Evolutionary conservation across 2,797 vertebrate genomes (phyloP).

Genomic region (Thunnus albacares): DNA sequence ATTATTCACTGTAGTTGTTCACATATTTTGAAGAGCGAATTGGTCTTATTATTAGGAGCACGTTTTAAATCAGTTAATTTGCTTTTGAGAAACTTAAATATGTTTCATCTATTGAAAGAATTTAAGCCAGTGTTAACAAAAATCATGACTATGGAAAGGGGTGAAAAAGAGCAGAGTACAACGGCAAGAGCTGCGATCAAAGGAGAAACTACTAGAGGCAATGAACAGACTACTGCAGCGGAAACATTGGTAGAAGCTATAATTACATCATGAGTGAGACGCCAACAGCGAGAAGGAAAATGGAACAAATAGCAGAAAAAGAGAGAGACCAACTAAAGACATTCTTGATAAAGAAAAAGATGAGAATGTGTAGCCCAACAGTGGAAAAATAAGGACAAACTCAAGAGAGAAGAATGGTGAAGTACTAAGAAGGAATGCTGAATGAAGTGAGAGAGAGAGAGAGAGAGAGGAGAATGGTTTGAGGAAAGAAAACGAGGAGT

Average conservation of each 20-base stretch:
- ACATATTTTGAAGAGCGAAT: no score
- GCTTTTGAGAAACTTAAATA: no score
- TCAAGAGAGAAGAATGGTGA: constrained; percentile 30
- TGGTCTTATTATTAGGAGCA: no score
- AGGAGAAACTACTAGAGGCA: constrained; percentile 35
- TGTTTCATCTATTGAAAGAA: neutral
- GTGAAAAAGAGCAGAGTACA: neutral
- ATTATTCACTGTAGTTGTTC: no score
- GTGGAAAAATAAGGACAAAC: constrained; percentile 38
- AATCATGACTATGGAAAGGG: neutral
- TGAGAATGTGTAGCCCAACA: constrained; percentile 33
- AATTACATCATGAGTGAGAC: constrained; percentile 30
- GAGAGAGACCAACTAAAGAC: constrained; percentile 20
- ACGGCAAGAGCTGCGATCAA: constrained; percentile 36
- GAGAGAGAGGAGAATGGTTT: constrained; percentile 1
- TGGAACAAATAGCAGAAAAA: constrained; percentile 27
- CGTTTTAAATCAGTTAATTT: no score
- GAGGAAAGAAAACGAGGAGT: constrained; percentile 36
- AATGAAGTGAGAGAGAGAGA: constrained; percentile 29
- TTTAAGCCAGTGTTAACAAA: neutral
- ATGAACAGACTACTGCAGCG: constrained; percentile 30
- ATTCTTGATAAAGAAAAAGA: constrained; percentile 45
- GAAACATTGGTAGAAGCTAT: constrained; percentile 30
- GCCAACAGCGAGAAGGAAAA: constrained; percentile 23
- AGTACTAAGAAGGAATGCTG: constrained; percentile 38